Evolutionary conservation across 2,797 vertebrate genomes (phyloP).

Genomic region (Chrysocyon brachyurus): DNA sequence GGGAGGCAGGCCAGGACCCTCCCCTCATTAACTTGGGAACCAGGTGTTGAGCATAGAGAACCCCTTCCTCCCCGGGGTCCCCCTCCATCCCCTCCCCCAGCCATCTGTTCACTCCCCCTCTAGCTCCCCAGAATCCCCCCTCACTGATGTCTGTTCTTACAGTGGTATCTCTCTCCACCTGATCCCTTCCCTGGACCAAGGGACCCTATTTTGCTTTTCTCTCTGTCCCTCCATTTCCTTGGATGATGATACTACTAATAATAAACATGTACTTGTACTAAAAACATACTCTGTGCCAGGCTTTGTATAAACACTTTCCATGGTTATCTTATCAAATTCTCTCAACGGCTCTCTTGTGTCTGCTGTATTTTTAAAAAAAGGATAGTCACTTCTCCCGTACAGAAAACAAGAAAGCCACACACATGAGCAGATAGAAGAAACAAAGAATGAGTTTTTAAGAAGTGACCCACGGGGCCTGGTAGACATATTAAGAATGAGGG

Average conservation of each 20-base stretch:
- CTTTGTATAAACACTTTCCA: background rate
- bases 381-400: background rate
- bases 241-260: background rate
- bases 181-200: background rate
- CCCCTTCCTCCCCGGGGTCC: background rate
- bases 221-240: background rate
- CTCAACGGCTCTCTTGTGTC: background rate
- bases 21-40: slow-evolving; percentile 37
- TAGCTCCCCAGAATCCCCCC: background rate
- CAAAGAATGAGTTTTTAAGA: background rate
- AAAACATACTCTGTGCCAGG: background rate
- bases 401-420: background rate
- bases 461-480: background rate
- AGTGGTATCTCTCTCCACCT: background rate
- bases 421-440: background rate
- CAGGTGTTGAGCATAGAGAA: slow-evolving; percentile 36
- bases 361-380: background rate
- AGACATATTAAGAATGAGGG: background rate
- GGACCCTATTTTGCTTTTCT: background rate
- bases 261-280: background rate
- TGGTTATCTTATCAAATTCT: background rate
- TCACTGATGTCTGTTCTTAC: background rate
- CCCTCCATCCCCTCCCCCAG: background rate
- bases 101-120: background rate
- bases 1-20: background rate